These are phyloP conservation scores for Dendronephthya gigantea DNA, from an alignment of 64 coral and sea anemone species.

Conservation along the genomic window DNA sequence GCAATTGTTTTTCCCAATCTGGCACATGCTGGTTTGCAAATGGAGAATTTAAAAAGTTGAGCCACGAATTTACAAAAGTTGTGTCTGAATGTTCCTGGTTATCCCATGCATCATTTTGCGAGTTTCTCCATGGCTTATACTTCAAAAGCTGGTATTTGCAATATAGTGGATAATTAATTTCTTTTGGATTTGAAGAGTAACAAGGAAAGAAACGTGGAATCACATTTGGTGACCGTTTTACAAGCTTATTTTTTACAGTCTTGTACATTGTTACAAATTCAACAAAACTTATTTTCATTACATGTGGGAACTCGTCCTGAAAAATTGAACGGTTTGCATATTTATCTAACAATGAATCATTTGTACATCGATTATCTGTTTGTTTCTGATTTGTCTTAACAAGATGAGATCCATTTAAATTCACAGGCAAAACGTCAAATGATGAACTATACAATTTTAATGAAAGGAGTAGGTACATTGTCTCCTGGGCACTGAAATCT, in stretches of 20 bases:
- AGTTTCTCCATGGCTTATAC: neutral
- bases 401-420: neutral
- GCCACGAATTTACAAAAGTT: neutral
- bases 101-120: neutral
- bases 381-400: neutral
- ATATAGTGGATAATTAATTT: neutral
- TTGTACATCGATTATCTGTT: neutral
- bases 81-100: neutral
- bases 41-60: conserved; percentile 4
- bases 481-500: neutral
- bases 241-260: conserved; percentile 9
- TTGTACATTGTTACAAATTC: neutral
- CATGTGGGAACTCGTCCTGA: neutral
- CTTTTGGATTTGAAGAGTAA: neutral
- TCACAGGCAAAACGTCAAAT: conserved; percentile 4
- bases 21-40: neutral
- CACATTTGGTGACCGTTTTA: neutral
- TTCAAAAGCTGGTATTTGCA: too few relatives aligned
- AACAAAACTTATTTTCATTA: neutral
- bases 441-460: conserved; percentile 6
- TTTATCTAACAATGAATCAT: conserved; percentile 8
- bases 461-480: conserved; percentile 5
- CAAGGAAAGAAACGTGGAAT: neutral
- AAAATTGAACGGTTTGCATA: conserved; percentile 4
- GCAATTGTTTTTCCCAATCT: neutral